phyloP scores from a whole-genome alignment of 2,113 vertebrate genomes.

The Herpetotheres cachinnans region DNA sequence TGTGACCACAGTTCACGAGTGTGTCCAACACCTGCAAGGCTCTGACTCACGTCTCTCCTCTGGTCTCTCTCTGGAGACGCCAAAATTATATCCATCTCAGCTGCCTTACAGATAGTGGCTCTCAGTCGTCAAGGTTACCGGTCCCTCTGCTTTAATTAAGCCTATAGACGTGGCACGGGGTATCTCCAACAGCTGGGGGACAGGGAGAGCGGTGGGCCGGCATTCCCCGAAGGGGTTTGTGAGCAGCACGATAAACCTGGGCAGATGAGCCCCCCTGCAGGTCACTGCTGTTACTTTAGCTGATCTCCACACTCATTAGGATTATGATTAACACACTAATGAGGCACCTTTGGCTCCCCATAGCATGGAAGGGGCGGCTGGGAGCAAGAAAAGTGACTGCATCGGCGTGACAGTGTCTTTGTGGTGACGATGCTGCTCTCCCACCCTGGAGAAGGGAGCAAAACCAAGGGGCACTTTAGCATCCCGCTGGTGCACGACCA shows the following conservation, averaged over 20 bases:
- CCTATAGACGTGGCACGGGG: not conserved
- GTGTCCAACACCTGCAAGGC: fast-evolving
- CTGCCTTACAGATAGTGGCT: not conserved
- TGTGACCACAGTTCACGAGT: fast-evolving
- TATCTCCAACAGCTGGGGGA: not conserved
- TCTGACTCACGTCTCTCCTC: not conserved
- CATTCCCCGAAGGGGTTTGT: not conserved
- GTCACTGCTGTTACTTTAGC: constrained; percentile 24
- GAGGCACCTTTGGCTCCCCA: not conserved
- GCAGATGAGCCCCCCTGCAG: constrained; percentile 33
- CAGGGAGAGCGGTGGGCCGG: not conserved
- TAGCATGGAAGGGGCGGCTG: not conserved
- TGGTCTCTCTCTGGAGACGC: not conserved
- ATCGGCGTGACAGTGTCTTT: fast-evolving
- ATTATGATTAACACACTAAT: not conserved
- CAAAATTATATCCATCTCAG: not conserved
- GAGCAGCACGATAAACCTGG: not conserved
- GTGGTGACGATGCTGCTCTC: not conserved
- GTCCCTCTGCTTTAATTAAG: constrained; percentile 49
- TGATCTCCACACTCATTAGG: not conserved
- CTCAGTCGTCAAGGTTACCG: constrained; percentile 26
- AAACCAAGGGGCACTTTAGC: not conserved
- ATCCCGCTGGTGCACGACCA: not conserved
- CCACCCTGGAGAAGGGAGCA: not conserved
- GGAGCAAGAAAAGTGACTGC: not conserved